Base-by-base conservation (phyloP, 2,113 vertebrate species). In the Galbula dea region DNA sequence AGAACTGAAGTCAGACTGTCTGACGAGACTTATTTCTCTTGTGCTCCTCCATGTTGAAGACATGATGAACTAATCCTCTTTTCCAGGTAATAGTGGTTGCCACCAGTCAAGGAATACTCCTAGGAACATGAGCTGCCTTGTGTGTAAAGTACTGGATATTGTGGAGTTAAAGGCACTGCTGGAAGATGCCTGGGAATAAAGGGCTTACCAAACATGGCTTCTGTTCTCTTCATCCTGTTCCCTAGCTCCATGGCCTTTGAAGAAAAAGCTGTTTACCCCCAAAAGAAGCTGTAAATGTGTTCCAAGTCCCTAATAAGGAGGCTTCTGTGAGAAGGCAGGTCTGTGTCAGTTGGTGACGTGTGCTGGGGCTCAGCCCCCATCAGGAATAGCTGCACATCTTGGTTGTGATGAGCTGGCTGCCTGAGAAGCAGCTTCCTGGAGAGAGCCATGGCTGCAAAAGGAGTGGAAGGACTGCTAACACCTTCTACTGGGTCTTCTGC, bases 401-500 rank as follows among this genome's bases (percentile, higher is more conserved):
- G 23, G 8, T 21, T 26, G 29, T 21, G 45, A 12, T 16, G 81
- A 69, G 41, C 59, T 57, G 37, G 34, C 41, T 80, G 67, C 59
- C 2, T 1, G 14, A 45, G 59, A 62, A 72, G 79, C 17, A 51
- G 65, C 5, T 2, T 59, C 66, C 58, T 82, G 75, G 45, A 34
- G 55, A 15, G 3, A 23, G 48, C 27, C 41, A 24, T 0, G 9
- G 3, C 1, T 3, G 15, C 1, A 2, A 27, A 59, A 83, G 5
- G 61, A 32, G 59, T 21, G 2, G 54, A 29, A 71, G 52, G 65
- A 54, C 74, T 80, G 7, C n/a, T 8, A 23, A 18, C 36, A 30
- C 59, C 86, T 73, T 46, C 17, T 63, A 17, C 39, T 26, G 15
- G 48, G 23, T 32, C 63, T 41, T 73, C 55, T 1, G 0, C 68